Evolutionary conservation across 1,140 invertebrate genomes (phyloP), one percentile per base, ranked within the genome.

Genomic region (Diachasma alloeum): DNA sequence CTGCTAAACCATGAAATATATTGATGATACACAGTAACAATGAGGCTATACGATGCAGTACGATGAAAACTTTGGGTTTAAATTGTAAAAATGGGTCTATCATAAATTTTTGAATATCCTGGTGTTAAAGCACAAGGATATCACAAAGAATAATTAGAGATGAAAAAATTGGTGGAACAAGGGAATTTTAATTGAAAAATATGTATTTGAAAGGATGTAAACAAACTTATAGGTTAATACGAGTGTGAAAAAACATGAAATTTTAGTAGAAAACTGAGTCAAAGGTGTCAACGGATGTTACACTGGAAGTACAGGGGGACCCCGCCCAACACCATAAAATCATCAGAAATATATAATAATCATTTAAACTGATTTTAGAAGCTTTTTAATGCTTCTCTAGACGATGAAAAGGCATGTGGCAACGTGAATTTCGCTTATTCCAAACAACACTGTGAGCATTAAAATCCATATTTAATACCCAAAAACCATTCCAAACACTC

Each of bases 61-160:
- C 68, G 24, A 56, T 53, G 48, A 75, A 77, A 83, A 89, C 91
- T 93, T 93, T 88, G 90, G 91, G 89, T 85, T 89, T 83, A 93
- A 92, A 92, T 94, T 93, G 88, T 91, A 87, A 93, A 94, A 94
- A 94, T 92, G 93, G 93, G 93, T 93, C 92, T 90, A 88, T 90
- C 88, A 87, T 77, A 81, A 90, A 94, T 91, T 90, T 89, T 83
- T 79, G 80, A 90, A 91, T 91, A 88, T 90, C 83, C 82, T 83
- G 74, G 79, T 75, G 80, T 74, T 36, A 80, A 84, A 79, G 72
- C 77, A 80, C 80, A 87, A 85, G 81, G 87, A 90, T 86, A 89
- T 88, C 84, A 83, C 85, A 84, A 87, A 87, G 88, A 90, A 90
- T 86, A 78, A 80, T 86, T 86, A 81, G 67, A 85, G 83, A 86